Evolutionary conservation across 2,797 vertebrate genomes (phyloP).

Genomic region (Antrozous pallidus): DNA sequence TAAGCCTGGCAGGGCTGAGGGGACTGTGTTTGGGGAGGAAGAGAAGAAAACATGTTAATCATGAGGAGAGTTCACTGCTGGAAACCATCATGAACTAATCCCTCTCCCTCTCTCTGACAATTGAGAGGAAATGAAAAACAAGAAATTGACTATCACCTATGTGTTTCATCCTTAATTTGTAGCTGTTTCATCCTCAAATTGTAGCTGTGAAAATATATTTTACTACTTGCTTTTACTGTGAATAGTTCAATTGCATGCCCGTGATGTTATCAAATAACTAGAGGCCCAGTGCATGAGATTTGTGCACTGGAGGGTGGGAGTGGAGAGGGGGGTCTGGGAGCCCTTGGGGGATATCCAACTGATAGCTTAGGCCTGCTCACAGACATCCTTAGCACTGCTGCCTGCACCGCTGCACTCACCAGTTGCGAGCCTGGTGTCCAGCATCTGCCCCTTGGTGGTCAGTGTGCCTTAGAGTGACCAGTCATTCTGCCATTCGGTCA

Average conservation of each 20-base stretch:
- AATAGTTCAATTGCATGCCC: not conserved
- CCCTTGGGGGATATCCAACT: no score
- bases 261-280: not conserved
- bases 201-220: not conserved
- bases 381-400: no score
- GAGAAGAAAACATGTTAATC: not conserved
- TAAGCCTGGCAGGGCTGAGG: not conserved
- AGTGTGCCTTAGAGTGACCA: no score
- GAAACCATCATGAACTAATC: not conserved
- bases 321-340: no score
- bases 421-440: no score
- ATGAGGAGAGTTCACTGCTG: not conserved
- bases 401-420: no score
- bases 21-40: not conserved
- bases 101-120: not conserved
- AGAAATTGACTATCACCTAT: not conserved
- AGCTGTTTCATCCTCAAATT: not conserved
- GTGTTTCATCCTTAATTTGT: not conserved
- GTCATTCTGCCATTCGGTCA: no score
- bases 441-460: no score
- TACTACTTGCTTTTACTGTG: not conserved
- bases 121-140: not conserved
- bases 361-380: no score
- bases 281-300: no score
- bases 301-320: no score